These are phyloP conservation scores for Henricia sp. DNA, from an alignment of 53 echinoderm and acorn worm genomes.

Conservation along the genomic window DNA sequence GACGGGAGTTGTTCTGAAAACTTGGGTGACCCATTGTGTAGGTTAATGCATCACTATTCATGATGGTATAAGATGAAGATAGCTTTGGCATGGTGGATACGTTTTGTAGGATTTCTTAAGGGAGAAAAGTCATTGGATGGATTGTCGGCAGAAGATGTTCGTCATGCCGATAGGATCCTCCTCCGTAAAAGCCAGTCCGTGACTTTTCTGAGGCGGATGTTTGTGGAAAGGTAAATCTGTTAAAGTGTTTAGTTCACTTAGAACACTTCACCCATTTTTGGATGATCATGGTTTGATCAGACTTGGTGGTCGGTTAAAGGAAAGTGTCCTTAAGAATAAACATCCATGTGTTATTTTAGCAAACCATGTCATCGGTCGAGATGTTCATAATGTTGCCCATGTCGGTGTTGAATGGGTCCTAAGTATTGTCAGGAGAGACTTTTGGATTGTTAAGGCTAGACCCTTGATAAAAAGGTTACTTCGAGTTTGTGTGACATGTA, in stretches of 20 bases:
- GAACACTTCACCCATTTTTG: too few relatives aligned
- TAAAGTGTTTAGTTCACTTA: too few relatives aligned
- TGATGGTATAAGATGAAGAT: constrained; percentile 55
- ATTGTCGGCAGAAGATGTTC: background rate
- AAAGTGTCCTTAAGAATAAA: background rate
- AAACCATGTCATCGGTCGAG: constrained; percentile 1
- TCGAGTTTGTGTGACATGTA: constrained; percentile 63
- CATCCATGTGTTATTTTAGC: background rate
- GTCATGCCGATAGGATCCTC: background rate
- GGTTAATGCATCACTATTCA: constrained; percentile 42
- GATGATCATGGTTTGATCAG: constrained; percentile 11
- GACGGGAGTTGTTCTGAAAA: too few relatives aligned
- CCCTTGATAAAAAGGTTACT: background rate
- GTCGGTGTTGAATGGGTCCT: constrained; percentile 29
- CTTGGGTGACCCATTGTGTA: too few relatives aligned
- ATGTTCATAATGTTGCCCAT: constrained; percentile 7
- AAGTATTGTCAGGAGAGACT: constrained; percentile 4
- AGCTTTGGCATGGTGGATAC: constrained; percentile 43
- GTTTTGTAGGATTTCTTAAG: background rate
- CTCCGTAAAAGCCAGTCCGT: background rate
- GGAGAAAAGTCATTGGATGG: background rate
- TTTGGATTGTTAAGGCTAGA: constrained; percentile 6
- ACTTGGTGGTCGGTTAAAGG: background rate
- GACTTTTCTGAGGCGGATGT: background rate
- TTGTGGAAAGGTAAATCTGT: background rate